phyloP scores from a whole-genome alignment of 2,888 invertebrate genomes.

The Synanthedon andrenaeformis region DNA sequence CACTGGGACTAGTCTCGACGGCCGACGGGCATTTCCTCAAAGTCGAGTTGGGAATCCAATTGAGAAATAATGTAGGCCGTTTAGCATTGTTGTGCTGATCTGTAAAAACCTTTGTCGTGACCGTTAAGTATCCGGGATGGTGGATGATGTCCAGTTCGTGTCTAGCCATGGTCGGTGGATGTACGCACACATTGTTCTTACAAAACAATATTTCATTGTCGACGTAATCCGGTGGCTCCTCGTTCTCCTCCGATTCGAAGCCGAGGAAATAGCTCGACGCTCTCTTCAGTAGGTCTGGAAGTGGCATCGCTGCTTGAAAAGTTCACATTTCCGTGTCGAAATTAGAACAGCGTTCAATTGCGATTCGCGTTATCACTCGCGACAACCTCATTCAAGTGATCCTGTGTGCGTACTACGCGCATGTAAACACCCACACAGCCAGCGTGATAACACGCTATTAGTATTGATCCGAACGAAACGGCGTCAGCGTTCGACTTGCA shows the following conservation, averaged over 20 bases:
- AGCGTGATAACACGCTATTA: conserved; percentile 50
- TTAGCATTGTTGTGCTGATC: conserved; percentile 82
- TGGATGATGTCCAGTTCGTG: conserved; percentile 88
- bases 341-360: conserved; percentile 14
- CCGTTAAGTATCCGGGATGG: conserved; percentile 91
- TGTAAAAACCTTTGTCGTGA: conserved; percentile 84
- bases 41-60: conserved; percentile 95
- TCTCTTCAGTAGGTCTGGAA: conserved; percentile 80
- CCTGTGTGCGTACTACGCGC: conserved; percentile 56
- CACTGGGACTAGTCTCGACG: conserved; percentile 70
- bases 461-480: conserved; percentile 59
- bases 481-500: conserved; percentile 15
- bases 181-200: conserved; percentile 98
- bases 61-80: conserved; percentile 85
- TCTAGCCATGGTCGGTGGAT: conserved; percentile 87
- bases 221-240: conserved; percentile 75
- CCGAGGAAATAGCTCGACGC: conserved; percentile 86
- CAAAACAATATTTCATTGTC: conserved; percentile 89
- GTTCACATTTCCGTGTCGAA: conserved; percentile 43
- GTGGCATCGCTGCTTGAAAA: conserved; percentile 70
- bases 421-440: conserved; percentile 57
- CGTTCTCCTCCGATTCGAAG: conserved; percentile 72
- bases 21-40: conserved; percentile 86
- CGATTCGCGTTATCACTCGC: conserved; percentile 32
- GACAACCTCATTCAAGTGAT: conserved; percentile 44